These are phyloP conservation scores for Cyclophora punctaria DNA, from an alignment of 2,888 invertebrate genomes.

Conservation along the genomic window DNA sequence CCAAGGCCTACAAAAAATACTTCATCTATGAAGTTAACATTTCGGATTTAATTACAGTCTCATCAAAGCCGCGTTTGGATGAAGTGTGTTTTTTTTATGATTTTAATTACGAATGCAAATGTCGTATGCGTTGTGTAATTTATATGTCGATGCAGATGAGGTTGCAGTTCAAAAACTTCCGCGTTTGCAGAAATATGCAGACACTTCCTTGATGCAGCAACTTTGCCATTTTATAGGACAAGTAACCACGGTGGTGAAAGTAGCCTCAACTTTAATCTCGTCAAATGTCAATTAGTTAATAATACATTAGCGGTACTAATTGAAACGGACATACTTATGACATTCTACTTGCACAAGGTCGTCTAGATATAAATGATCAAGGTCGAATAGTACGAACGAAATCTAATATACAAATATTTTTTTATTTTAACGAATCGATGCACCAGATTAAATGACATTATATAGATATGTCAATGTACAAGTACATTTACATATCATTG, in stretches of 20 bases:
- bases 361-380: conserved; percentile 40
- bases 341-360: conserved; percentile 49
- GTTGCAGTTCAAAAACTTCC: conserved; percentile 27
- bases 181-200: conserved; percentile 25
- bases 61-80: not conserved
- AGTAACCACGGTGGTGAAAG: conserved; percentile 34
- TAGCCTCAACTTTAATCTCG: conserved; percentile 23
- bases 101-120: conserved; percentile 21
- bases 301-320: conserved; percentile 31
- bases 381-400: conserved; percentile 23
- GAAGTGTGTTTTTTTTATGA: conserved; percentile 14
- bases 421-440: too few species aligned
- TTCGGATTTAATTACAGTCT: not conserved
- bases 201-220: conserved; percentile 38
- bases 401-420: not conserved
- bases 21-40: not conserved
- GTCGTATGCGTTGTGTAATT: conserved; percentile 17
- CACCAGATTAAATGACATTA: too few species aligned
- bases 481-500: too few species aligned
- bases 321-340: conserved; percentile 40
- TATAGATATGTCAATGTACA: too few species aligned
- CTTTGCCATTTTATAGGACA: conserved; percentile 20
- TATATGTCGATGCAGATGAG: conserved; percentile 16
- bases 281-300: conserved; percentile 30
- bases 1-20: conserved; percentile 16